These are phyloP conservation scores for Melanotaenia pygmaea DNA, from an alignment of 2,797 vertebrate genomes.

Conservation along the genomic window DNA sequence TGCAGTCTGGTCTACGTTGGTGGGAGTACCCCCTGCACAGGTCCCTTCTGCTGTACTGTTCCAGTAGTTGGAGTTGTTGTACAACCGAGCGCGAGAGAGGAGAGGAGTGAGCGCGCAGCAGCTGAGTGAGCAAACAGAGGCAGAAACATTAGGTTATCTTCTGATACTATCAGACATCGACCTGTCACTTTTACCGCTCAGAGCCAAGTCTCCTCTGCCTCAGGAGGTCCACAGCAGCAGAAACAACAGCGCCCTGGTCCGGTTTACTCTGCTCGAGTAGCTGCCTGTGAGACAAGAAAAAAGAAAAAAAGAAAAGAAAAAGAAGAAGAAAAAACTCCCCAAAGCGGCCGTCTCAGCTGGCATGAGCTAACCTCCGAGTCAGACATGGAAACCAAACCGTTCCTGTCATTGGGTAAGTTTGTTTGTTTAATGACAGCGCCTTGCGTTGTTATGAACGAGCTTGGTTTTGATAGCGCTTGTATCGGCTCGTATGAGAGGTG, in stretches of 20 bases:
- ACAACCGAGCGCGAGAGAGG: conserved; percentile 58
- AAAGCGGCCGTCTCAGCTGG: conserved; percentile 81
- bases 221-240: conserved; percentile 39
- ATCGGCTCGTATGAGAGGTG: conserved; percentile 26
- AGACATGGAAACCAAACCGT: conserved; percentile 97
- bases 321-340: conserved; percentile 50
- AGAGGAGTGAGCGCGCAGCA: conserved; percentile 62
- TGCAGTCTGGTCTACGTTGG: conserved; percentile 63
- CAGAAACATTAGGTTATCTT: conserved; percentile 74
- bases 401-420: conserved; percentile 95
- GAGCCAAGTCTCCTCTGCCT: conserved; percentile 52
- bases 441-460: background rate
- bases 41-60: conserved; percentile 80
- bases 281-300: conserved; percentile 34
- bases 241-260: conserved; percentile 36
- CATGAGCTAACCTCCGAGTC: conserved; percentile 89
- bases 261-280: conserved; percentile 52
- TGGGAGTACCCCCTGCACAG: conserved; percentile 81
- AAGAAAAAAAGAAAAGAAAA: background rate
- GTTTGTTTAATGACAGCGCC: conserved; percentile 37
- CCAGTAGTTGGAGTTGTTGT: conserved; percentile 85
- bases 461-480: conserved; percentile 15
- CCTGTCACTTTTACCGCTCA: conserved; percentile 71
- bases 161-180: conserved; percentile 66
- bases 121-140: conserved; percentile 75